These are phyloP conservation scores for Nemoura dubitans DNA, from an alignment of 2,888 invertebrate genomes.

Conservation along the genomic window DNA sequence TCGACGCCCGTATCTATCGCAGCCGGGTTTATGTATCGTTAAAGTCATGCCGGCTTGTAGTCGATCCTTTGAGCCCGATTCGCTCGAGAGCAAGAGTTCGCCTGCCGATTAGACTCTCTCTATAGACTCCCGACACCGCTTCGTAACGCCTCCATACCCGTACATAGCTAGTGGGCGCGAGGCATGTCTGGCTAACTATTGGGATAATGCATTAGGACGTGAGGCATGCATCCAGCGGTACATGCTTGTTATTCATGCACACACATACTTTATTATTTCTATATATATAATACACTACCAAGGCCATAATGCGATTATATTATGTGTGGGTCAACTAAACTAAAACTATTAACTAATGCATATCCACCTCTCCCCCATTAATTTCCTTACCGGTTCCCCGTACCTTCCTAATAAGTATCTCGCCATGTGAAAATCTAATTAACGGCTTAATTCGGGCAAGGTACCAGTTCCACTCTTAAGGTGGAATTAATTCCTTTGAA, in stretches of 20 bases:
- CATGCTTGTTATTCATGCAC: background rate
- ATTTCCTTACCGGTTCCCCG: background rate
- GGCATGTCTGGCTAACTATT: background rate
- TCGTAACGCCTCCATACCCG: background rate
- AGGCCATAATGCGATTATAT: background rate
- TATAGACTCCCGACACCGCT: background rate
- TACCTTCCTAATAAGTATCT: background rate
- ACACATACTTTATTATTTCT: background rate
- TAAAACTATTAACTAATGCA: background rate
- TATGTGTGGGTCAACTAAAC: background rate
- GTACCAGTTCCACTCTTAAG: background rate
- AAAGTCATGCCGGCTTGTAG: background rate
- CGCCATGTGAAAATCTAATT: background rate
- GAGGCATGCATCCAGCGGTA: background rate
- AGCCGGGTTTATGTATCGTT: background rate
- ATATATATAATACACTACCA: background rate
- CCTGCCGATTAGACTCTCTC: background rate
- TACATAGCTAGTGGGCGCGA: background rate
- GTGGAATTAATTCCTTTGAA: slow-evolving; percentile 12
- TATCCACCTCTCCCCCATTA: background rate
- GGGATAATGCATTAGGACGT: background rate
- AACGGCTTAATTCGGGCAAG: background rate
- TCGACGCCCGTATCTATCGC: background rate
- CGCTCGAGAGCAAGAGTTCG: background rate
- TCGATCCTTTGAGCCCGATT: slow-evolving; percentile 12